These are phyloP conservation scores for Grallaria varia DNA, from an alignment of 2,113 vertebrate species.

Conservation along the genomic window DNA sequence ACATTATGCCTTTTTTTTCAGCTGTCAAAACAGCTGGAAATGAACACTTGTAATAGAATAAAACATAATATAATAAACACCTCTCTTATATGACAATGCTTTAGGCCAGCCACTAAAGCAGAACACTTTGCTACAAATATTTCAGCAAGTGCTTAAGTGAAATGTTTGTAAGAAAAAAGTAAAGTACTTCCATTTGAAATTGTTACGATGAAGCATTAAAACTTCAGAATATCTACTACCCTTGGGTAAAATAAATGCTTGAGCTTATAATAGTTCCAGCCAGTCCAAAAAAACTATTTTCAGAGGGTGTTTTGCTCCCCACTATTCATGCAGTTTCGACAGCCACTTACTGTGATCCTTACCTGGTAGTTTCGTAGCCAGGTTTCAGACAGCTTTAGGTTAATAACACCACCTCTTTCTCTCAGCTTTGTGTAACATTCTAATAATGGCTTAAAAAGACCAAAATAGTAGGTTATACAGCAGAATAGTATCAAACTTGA, in stretches of 20 bases:
- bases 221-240: neutral
- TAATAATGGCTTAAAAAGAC: conserved; percentile 81
- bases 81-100: neutral
- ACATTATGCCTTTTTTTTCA: neutral
- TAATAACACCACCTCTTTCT: conserved; percentile 87
- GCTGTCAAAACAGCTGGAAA: neutral
- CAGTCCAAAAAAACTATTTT: neutral
- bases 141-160: neutral
- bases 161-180: neutral
- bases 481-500: neutral
- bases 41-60: neutral
- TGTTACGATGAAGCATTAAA: neutral
- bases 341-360: neutral
- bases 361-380: conserved; percentile 98
- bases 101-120: neutral
- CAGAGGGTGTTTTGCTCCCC: neutral
- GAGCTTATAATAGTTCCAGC: neutral
- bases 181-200: neutral
- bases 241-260: neutral
- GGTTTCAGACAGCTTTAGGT: conserved; percentile 88
- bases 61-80: no score
- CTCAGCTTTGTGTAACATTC: conserved; percentile 94
- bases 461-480: neutral
- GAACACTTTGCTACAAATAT: neutral
- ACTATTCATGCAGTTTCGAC: neutral